These are phyloP conservation scores for Hypsibius dujardini DNA, from an alignment of 1,140 invertebrate genomes.

Conservation along the genomic window DNA sequence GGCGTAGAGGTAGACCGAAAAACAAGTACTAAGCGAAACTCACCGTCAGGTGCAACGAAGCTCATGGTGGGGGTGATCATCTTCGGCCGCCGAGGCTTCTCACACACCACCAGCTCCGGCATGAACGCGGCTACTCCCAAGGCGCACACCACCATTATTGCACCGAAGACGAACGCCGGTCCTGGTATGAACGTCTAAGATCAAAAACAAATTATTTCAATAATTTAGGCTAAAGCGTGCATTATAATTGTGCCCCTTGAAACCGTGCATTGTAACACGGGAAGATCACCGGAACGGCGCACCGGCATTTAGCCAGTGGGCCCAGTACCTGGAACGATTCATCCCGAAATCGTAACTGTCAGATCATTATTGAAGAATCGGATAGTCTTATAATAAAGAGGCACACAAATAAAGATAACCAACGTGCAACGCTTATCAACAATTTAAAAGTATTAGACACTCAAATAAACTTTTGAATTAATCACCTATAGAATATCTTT, in stretches of 20 bases:
- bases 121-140: conserved; percentile 78
- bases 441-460: too few relatives aligned
- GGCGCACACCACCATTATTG: conserved; percentile 83
- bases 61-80: neutral
- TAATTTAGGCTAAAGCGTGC: conserved; percentile 64
- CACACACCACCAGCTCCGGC: conserved; percentile 40
- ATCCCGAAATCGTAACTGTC: too few relatives aligned
- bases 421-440: too few relatives aligned
- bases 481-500: too few relatives aligned
- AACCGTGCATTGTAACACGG: too few relatives aligned
- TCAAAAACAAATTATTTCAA: conserved; percentile 17
- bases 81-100: neutral
- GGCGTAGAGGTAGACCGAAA: conserved; percentile 83
- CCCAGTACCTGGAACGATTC: too few relatives aligned
- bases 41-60: neutral
- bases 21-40: conserved; percentile 96
- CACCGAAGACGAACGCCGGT: conserved; percentile 98
- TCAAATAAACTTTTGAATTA: too few relatives aligned
- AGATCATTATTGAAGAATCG: too few relatives aligned
- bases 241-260: conserved; percentile 43
- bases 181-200: conserved; percentile 63
- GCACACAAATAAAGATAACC: too few relatives aligned
- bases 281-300: too few relatives aligned
- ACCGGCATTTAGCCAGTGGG: too few relatives aligned
- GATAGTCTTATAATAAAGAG: too few relatives aligned